Evolutionary conservation across 64 coral and sea anemone genomes (phyloP).

Genomic region (Catalaphyllia jardinei): DNA sequence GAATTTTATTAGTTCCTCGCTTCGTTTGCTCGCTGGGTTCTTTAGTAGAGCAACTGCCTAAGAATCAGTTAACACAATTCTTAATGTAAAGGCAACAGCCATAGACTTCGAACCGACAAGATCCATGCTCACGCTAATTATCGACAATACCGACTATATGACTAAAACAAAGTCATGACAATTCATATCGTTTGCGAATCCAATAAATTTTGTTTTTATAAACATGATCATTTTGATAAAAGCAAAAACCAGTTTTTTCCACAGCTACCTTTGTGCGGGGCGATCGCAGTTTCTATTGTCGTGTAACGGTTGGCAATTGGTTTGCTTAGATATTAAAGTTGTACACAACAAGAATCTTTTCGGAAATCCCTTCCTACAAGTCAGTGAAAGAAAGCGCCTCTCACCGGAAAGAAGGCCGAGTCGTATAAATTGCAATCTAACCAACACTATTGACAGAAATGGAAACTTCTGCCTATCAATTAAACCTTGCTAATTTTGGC

Average conservation of each 20-base stretch:
- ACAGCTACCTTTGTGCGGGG: background rate
- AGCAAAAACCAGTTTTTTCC: background rate
- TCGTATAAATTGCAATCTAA: constrained; percentile 52
- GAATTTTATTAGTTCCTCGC: constrained; percentile 49
- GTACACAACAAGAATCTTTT: background rate
- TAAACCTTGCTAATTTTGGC: constrained; percentile 73
- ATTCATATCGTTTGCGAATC: constrained; percentile 35
- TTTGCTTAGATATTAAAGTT: background rate
- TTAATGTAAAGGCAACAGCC: background rate
- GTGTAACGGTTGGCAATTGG: background rate
- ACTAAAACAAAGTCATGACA: constrained; percentile 27
- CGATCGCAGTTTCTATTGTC: background rate
- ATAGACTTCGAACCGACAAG: background rate
- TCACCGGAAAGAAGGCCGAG: constrained; percentile 16
- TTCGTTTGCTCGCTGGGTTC: constrained; percentile 14
- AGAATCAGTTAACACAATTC: constrained; percentile 10
- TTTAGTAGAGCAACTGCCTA: background rate
- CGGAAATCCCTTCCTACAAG: background rate
- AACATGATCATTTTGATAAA: constrained; percentile 46
- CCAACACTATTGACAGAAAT: constrained; percentile 70
- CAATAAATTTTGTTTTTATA: constrained; percentile 56
- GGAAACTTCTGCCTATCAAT: constrained; percentile 70
- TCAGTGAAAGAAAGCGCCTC: constrained; percentile 2
- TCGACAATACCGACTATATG: background rate
- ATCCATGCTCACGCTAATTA: background rate